These are phyloP conservation scores for Drosophila nebulosa DNA, from an alignment of 1,140 invertebrate species.

Conservation along the genomic window DNA sequence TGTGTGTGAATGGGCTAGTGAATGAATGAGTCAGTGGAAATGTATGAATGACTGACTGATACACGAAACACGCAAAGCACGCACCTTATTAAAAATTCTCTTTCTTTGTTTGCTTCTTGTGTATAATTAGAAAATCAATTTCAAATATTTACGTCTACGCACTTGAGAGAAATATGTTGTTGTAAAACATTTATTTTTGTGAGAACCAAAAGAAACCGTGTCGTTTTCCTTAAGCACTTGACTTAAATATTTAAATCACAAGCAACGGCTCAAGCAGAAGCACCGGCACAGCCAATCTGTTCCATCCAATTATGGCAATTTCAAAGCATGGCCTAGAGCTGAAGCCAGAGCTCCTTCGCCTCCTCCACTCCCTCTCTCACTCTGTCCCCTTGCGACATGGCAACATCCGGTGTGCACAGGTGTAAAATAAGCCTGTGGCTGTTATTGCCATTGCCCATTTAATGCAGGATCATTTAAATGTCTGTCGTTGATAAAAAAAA, in stretches of 20 bases:
- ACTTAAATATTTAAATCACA: conserved; percentile 59
- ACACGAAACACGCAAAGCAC: not conserved
- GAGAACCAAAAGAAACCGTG: not conserved
- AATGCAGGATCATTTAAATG: conserved; percentile 62
- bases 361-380: not conserved
- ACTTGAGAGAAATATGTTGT: not conserved
- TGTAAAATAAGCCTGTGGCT: conserved; percentile 67
- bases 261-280: conserved; percentile 16
- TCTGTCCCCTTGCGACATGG: conserved; percentile 10
- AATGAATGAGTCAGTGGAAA: not conserved
- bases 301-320: conserved; percentile 44
- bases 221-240: conserved; percentile 38
- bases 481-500: conserved; percentile 36
- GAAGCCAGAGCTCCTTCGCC: not conserved
- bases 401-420: conserved; percentile 50
- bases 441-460: conserved; percentile 53
- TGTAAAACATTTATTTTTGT: not conserved
- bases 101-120: not conserved
- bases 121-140: conserved; percentile 56
- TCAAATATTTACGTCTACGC: conserved; percentile 28
- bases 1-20: conserved; percentile 9
- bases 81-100: not conserved
- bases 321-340: not conserved
- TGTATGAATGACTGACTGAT: not conserved
- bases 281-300: conserved; percentile 14